phyloP scores from a whole-genome alignment of 2,888 invertebrate genomes.

The Glaucopsyche alexis region DNA sequence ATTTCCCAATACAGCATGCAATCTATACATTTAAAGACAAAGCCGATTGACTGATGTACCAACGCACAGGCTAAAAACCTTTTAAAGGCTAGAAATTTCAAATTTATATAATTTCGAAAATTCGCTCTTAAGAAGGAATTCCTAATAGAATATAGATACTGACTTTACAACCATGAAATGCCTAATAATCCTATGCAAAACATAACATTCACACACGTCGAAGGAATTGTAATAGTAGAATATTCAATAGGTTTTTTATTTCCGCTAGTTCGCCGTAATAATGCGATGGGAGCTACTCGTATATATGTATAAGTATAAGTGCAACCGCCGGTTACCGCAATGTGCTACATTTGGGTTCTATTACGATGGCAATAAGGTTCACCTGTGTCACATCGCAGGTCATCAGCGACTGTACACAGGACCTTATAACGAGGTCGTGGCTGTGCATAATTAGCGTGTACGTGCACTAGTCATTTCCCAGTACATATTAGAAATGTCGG shows the following conservation, averaged over 20 bases:
- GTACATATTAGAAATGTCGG: conserved; percentile 25
- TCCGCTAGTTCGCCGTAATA: conserved; percentile 12
- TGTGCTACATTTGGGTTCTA: not conserved
- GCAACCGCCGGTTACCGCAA: not conserved
- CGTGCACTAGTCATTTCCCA: conserved; percentile 30
- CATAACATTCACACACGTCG: not conserved
- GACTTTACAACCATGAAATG: not conserved
- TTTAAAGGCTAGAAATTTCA: no score
- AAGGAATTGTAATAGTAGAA: conserved; percentile 1
- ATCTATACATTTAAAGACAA: no score
- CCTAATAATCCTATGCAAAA: not conserved
- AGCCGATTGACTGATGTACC: no score
- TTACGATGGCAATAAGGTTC: not conserved
- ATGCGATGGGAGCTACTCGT: conserved; percentile 6
- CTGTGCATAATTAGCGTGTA: conserved; percentile 45
- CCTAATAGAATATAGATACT: not conserved
- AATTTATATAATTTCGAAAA: not conserved
- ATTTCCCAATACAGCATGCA: no score
- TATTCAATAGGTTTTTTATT: conserved; percentile 12
- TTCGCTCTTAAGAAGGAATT: not conserved
- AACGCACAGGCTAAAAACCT: no score
- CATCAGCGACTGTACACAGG: conserved; percentile 21
- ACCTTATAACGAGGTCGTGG: conserved; percentile 43
- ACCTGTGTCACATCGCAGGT: not conserved
- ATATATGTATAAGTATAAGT: not conserved